Percentiles rank a stretch among this genome's conserved stretches.
These are phyloP conservation scores for Microctonus brassicae DNA, from an alignment of 2,888 invertebrate species.

Conservation along the genomic window DNA sequence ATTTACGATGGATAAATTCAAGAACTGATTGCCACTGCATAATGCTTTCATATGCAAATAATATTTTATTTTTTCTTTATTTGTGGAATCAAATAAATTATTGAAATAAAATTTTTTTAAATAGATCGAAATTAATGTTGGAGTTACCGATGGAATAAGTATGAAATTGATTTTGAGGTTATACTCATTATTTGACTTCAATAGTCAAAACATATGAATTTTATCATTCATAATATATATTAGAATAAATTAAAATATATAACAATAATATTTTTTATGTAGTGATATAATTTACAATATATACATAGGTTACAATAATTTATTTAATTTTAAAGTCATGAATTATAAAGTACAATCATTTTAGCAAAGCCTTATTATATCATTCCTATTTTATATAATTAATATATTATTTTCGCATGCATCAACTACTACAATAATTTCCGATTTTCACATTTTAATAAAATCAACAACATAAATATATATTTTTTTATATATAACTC, in stretches of 20 bases:
- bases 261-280: not conserved
- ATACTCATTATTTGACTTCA: not conserved
- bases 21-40: constrained; percentile 53
- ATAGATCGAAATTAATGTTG: not conserved
- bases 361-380: constrained; percentile 10
- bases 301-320: constrained; percentile 6
- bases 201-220: not conserved
- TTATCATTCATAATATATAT: not conserved
- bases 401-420: not conserved
- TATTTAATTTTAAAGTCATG: not conserved
- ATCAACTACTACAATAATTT: not conserved
- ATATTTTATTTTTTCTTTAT: not conserved
- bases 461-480: not conserved
- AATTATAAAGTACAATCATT: constrained; percentile 7
- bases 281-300: constrained; percentile 10
- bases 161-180: not conserved
- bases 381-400: not conserved
- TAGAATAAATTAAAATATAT: not conserved
- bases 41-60: not conserved
- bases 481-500: not conserved
- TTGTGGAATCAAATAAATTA: not conserved
- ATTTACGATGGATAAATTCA: constrained; percentile 40
- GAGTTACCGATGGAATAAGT: not conserved
- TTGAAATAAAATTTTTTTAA: not conserved
- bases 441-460: not conserved